phyloP scores from a whole-genome alignment of 2,888 invertebrate genomes.

The Camponotus fellah region DNA sequence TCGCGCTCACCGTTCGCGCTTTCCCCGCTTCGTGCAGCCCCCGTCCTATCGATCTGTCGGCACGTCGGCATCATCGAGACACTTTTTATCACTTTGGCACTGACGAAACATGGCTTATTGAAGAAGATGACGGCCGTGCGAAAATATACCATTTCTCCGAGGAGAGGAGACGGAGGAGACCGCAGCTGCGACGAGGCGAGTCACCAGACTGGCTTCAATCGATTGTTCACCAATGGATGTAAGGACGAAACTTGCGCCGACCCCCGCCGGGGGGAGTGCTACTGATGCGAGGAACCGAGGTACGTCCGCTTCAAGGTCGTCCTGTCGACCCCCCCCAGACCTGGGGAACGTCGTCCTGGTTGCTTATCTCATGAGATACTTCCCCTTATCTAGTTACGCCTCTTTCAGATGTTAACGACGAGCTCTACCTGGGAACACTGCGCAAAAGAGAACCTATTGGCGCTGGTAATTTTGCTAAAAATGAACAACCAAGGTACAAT shows the following conservation, averaged over 20 bases:
- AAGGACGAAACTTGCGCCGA: slow-evolving; percentile 91
- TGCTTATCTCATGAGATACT: not conserved
- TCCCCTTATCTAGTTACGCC: no score
- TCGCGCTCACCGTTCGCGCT: slow-evolving; percentile 56
- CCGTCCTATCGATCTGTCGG: slow-evolving; percentile 71
- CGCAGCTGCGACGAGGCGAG: slow-evolving; percentile 87
- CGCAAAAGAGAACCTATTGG: slow-evolving; percentile 89
- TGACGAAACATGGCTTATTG: slow-evolving; percentile 92
- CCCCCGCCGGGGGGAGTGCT: slow-evolving; percentile 90
- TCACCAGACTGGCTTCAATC: slow-evolving; percentile 86
- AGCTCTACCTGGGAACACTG: slow-evolving; percentile 85
- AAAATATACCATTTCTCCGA: slow-evolving; percentile 90
- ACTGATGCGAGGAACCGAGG: slow-evolving; percentile 92
- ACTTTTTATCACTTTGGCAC: slow-evolving; percentile 79
- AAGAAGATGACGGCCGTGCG: slow-evolving; percentile 91
- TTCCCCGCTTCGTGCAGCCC: slow-evolving; percentile 43
- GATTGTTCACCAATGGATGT: slow-evolving; percentile 91
- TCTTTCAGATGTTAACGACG: slow-evolving; percentile 80
- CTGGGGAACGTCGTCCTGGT: no score
- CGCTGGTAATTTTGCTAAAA: slow-evolving; percentile 87
- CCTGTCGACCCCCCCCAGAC: no score
- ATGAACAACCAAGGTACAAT: slow-evolving; percentile 91
- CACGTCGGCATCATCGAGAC: slow-evolving; percentile 55
- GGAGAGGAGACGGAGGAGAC: slow-evolving; percentile 91
- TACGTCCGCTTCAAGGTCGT: slow-evolving; percentile 80